Evolutionary conservation across 2,113 vertebrate genomes (phyloP).

Genomic region (Aptenodytes patagonicus): DNA sequence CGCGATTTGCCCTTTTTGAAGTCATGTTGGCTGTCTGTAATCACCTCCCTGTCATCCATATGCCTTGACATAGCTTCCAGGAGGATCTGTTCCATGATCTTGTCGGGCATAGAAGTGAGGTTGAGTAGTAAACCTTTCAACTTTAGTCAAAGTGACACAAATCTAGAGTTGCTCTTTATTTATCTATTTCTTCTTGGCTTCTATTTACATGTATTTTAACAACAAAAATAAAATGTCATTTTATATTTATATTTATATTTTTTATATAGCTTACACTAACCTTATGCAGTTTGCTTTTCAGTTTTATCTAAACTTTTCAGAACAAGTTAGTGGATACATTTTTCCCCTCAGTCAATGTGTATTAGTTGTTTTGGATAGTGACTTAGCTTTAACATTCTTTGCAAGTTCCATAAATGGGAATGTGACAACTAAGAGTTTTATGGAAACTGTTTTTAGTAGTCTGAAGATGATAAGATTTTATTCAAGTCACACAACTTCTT

Average conservation of each 20-base stretch:
- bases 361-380: neutral
- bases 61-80: neutral
- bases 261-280: neutral
- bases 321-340: neutral
- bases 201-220: neutral
- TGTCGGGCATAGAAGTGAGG: neutral
- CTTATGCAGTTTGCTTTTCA: neutral
- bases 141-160: neutral
- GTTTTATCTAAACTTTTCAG: neutral
- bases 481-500: neutral
- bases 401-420: neutral
- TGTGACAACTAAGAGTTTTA: neutral
- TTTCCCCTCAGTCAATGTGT: neutral
- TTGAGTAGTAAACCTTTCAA: neutral
- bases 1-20: neutral
- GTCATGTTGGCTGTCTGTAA: neutral
- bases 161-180: neutral
- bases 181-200: neutral
- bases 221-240: neutral
- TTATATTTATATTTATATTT: neutral
- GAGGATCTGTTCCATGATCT: neutral
- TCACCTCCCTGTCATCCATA: neutral
- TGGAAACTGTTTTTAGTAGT: neutral
- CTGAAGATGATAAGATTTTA: neutral
- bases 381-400: neutral